Conservation (phyloP, 2,113 vertebrate species). For the Lipophrys pholis region DNA sequence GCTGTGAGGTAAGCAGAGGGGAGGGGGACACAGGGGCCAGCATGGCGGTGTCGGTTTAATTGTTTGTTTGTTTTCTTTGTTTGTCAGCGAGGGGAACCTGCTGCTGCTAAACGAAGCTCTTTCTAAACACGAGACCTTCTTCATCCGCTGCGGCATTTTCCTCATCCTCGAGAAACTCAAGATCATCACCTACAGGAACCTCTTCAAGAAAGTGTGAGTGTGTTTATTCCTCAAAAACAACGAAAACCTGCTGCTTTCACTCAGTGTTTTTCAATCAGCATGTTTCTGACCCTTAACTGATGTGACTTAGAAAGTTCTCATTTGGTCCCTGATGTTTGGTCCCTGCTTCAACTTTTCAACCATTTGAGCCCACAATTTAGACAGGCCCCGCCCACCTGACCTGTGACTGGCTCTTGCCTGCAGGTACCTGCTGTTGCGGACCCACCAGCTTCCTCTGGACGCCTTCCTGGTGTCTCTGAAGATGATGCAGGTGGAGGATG, state of each 20-base stretch:
- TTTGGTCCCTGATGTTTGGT: too few species aligned
- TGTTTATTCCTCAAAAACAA: not conserved
- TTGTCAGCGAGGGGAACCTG: conserved; percentile 92
- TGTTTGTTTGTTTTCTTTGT: not conserved
- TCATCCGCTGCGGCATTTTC: conserved; percentile 98
- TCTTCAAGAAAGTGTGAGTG: conserved; percentile 98
- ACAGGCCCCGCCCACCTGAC: too few species aligned
- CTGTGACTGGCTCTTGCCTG: not conserved
- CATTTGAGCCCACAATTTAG: too few species aligned
- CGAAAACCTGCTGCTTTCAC: too few species aligned
- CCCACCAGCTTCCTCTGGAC: conserved; percentile 94
- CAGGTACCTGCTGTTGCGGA: conserved; percentile 92
- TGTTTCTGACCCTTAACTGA: not conserved
- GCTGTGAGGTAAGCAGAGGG: conserved; percentile 87
- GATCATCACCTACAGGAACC: conserved; percentile 97
- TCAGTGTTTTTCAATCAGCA: too few species aligned
- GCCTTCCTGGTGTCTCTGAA: conserved; percentile 92
- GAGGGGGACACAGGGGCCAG: conserved; percentile 23
- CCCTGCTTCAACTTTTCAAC: too few species aligned
- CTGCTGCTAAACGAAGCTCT: conserved; percentile 93
- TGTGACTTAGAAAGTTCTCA: too few species aligned
- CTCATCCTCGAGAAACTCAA: conserved; percentile 98
- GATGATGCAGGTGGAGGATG: conserved; percentile 95
- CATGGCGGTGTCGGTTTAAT: not conserved
- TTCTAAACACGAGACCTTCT: conserved; percentile 94